phyloP scores from a whole-genome alignment of 1,140 invertebrate genomes.

The Prorops nasuta region DNA sequence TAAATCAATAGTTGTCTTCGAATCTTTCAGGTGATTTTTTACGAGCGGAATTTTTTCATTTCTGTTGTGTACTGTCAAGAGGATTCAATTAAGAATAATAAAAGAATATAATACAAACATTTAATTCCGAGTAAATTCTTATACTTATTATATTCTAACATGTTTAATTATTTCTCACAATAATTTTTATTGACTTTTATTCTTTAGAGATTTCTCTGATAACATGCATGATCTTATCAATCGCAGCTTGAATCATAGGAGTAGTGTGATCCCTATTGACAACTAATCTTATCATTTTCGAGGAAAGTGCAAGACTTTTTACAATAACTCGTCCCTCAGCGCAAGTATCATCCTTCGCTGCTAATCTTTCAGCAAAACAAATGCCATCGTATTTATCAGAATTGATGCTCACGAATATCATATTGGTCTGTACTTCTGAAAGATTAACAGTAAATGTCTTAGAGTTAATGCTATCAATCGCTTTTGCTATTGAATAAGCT shows the following conservation, averaged over 20 bases:
- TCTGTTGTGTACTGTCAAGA: background rate
- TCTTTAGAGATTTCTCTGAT: constrained; percentile 57
- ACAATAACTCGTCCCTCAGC: too few species aligned
- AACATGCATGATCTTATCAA: constrained; percentile 64
- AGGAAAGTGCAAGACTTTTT: too few species aligned
- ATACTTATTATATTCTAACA: too few species aligned
- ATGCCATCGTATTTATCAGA: too few species aligned
- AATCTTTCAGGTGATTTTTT: background rate
- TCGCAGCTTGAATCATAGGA: too few species aligned
- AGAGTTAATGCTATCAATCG: constrained; percentile 50
- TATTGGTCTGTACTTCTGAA: constrained; percentile 73
- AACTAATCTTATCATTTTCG: too few species aligned
- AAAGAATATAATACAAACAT: background rate
- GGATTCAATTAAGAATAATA: background rate
- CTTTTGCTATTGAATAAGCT: constrained; percentile 67
- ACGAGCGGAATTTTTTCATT: background rate
- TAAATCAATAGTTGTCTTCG: background rate
- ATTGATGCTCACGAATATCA: constrained; percentile 68
- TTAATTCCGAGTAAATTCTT: too few species aligned
- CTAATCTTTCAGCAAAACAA: too few species aligned
- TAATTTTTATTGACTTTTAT: too few species aligned
- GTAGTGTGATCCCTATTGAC: too few species aligned
- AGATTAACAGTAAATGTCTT: constrained; percentile 64
- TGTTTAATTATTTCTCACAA: too few species aligned
- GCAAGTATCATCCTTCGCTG: too few species aligned